Conservation (phyloP, 1,140 invertebrate species). For the Antheraea pernyi region DNA sequence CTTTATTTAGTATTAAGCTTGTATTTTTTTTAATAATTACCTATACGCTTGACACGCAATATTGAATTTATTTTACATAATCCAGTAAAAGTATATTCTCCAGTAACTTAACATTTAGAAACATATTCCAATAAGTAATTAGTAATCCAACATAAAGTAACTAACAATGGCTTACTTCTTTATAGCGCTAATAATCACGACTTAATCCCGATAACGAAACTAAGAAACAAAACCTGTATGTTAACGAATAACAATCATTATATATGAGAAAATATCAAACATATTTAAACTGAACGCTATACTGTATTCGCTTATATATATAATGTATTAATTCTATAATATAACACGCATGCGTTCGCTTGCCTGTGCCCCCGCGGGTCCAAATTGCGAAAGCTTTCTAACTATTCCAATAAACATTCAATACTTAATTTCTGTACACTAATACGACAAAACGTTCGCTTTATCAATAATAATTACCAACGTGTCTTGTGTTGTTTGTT, state of each 20-base stretch:
- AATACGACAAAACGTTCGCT: background rate
- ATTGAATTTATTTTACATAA: no score
- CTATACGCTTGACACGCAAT: background rate
- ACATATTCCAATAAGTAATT: no score
- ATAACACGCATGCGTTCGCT: conserved; percentile 45
- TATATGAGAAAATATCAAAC: no score
- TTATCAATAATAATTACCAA: background rate
- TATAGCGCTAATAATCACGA: no score
- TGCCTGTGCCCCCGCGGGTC: conserved; percentile 33
- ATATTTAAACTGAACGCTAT: no score
- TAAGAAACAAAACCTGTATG: no score
- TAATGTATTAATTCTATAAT: conserved; percentile 12
- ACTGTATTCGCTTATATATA: conserved; percentile 13
- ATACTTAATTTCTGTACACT: background rate
- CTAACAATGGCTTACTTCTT: background rate
- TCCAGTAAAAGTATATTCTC: background rate
- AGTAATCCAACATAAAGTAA: background rate
- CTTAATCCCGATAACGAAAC: no score
- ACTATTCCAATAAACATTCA: background rate
- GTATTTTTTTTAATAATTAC: no score
- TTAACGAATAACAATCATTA: no score
- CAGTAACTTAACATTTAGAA: background rate
- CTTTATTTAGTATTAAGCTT: no score
- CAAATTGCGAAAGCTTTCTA: conserved; percentile 14
- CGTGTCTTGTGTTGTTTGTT: no score